Percentiles rank a stretch among this genome's conserved stretches.
Conservation (phyloP, 2,888 invertebrate genomes). For the Harmothoe impar region DNA sequence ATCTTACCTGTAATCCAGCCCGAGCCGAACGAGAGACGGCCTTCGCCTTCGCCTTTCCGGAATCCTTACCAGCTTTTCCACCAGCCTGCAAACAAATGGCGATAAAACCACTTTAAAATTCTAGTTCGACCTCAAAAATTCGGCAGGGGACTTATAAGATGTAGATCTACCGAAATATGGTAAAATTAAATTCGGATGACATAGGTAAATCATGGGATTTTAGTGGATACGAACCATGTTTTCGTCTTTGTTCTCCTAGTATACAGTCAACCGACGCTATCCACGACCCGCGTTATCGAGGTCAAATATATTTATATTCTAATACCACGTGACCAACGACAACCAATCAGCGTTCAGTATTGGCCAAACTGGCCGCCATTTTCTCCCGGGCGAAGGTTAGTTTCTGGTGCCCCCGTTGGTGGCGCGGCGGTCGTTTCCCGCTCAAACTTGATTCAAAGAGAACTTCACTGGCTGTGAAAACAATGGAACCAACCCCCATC, state of each 20-base stretch:
- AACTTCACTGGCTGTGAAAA: neutral
- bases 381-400: neutral
- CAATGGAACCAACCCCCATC: neutral
- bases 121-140: conserved; percentile 63
- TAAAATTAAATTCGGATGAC: conserved; percentile 59
- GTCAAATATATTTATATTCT: conserved; percentile 60
- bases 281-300: conserved; percentile 62
- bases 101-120: conserved; percentile 61
- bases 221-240: conserved; percentile 64
- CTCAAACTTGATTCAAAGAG: neutral
- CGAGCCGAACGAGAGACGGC: conserved; percentile 95
- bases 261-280: conserved; percentile 63
- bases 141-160: conserved; percentile 54
- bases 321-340: neutral
- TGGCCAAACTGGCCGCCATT: conserved; percentile 5
- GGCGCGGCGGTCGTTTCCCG: conserved; percentile 2
- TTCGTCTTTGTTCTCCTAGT: conserved; percentile 53
- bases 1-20: conserved; percentile 96
- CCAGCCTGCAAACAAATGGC: conserved; percentile 89
- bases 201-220: neutral
- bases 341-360: conserved; percentile 34
- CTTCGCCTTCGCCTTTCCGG: conserved; percentile 99
- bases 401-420: conserved; percentile 6
- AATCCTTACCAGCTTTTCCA: conserved; percentile 99
- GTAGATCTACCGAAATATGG: neutral